Evolutionary conservation across 2,113 vertebrate genomes (phyloP), one percentile per base, ranked within the genome.

Genomic region (Scalopus aquaticus): DNA sequence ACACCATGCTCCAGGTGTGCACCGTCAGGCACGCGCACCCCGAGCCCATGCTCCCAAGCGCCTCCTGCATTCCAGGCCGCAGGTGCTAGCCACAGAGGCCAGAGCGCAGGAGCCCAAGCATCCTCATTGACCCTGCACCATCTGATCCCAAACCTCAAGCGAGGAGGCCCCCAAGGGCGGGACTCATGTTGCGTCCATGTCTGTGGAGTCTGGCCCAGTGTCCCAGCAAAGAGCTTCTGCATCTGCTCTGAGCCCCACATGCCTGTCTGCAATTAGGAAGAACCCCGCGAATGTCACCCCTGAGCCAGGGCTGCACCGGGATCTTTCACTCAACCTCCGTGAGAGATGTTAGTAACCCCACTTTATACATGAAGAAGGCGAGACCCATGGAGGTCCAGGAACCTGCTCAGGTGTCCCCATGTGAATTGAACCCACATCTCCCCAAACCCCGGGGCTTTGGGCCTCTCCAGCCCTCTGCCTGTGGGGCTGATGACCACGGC

Each of bases 201-300:
- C 58, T 54, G 44, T 9, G 3, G 35, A 13, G 22, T 1, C 20
- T 7, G 19, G 54, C 54, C 54, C 54, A 22, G 54, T 54, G 51
- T 17, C 51, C 51, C 19, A 56, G 54, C 6, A 22, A n/a, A 22
- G 81, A 58, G 19, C 3, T 15, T 13, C 42, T 16, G 42, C 2
- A 8, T 30, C 51, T 3, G 0, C 35, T 35, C 9, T 0, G 6
- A n/a, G n/a, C 12, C 28, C 5, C 1, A 3, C 24, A 4, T 30
- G 10, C 19, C 15, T 10, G 0, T 2, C 10, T n/a, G 51, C 3
- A 37, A 49, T 44, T 0, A 65, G 28, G 26, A 58, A 70, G 12
- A n/a, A 30, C 15, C 44, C 2, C 9, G 24, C 3, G 9, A 8
- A n/a, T 0, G 0, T 30, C 1, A 0, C 69, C 24, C 16, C 11